Evolutionary conservation across 2,113 vertebrate species (phyloP).

Genomic region (Pomatorhinus ruficollis): DNA sequence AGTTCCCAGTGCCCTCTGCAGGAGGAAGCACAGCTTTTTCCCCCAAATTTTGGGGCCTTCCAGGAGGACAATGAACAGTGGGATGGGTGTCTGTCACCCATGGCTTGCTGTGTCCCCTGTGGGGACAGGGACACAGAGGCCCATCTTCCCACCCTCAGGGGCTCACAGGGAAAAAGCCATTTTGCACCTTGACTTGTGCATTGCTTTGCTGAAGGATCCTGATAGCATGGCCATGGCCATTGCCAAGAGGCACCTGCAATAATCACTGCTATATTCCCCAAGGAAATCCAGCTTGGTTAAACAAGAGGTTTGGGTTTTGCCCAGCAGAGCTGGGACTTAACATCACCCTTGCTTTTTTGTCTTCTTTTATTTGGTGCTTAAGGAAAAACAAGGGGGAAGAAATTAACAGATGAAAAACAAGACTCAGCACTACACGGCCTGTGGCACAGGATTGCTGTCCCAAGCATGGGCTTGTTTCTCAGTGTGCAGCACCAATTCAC

Average conservation of each 20-base stretch:
- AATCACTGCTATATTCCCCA: neutral
- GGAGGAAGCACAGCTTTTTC: neutral
- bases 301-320: accelerated
- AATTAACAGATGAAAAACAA: neutral
- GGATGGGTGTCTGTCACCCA: neutral
- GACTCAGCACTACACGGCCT: neutral
- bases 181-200: neutral
- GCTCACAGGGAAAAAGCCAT: neutral
- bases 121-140: accelerated
- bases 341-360: neutral
- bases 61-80: neutral
- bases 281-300: neutral
- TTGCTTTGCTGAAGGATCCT: neutral
- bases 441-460: neutral
- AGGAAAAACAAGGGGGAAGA: neutral
- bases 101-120: neutral
- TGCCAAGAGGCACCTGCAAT: neutral
- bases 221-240: accelerated
- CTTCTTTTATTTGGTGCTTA: neutral
- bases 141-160: neutral
- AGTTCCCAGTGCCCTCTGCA: constrained; percentile 64
- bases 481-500: neutral
- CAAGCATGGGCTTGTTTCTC: neutral
- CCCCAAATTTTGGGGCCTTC: neutral
- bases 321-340: neutral